Evolutionary conservation across 2,797 vertebrate genomes (phyloP), one percentile per base, ranked within the genome.

Genomic region (Uromys caudimaculatus): DNA sequence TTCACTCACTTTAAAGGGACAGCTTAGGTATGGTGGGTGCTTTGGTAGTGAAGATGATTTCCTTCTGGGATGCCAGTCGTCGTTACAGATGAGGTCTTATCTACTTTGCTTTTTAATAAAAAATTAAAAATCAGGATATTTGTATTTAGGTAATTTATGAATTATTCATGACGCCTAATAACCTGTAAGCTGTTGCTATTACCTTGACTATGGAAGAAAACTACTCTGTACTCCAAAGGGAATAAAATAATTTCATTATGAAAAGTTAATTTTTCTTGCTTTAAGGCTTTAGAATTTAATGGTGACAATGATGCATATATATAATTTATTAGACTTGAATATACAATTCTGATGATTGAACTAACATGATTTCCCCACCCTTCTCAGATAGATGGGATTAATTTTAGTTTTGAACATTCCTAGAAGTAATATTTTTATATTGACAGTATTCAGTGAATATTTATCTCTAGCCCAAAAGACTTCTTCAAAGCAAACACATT

Each of bases 381-480:
- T 95, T 96, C 21, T 87, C 82, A 86, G 50, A 86, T 7, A 97
- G 95, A 71, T 64, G 50, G 32, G 96, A 94, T 91, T 95, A 73
- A 32, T 47, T 93, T 93, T 89, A 56, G 86, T 88, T 95, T 93
- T 90, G 38, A 94, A 19, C 93, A n/a, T 89, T 11, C 29, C 71
- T 96, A 17, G 10, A 96, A 92, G 16, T 77, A 96, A 47, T 41
- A 67, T 54, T 92, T 95, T 75, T 62, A 41, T 86, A 85, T 89
- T 76, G 35, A 82, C 10, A 52, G 21, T 85, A 84, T 67, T 81
- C 47, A 60, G 19, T 88, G 52, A 85, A 60, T 88, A 41, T 90
- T 94, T 92, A 21, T 76, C 23, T 83, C 47, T 92, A 93, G 58
- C 71, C 32, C 73, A 77, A n/a, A 73, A 41, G 83, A 35, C 89